These are phyloP conservation scores for Rhizomys pruinosus DNA, from an alignment of 2,113 vertebrate genomes.

Conservation along the genomic window DNA sequence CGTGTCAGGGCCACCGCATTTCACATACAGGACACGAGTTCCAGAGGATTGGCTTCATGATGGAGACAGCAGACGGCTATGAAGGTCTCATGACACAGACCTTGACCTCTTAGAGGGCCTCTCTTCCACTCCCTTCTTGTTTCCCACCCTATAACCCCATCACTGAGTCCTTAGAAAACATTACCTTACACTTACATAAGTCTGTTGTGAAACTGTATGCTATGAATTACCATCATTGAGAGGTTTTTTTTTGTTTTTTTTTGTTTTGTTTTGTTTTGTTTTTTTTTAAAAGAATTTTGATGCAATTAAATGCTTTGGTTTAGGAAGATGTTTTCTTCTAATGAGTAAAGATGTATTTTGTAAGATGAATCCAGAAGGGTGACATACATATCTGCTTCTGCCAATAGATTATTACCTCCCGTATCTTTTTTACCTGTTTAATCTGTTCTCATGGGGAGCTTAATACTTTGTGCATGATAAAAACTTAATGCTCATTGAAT, in stretches of 20 bases:
- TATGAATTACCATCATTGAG: neutral
- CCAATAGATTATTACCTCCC: neutral
- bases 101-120: slow-evolving; percentile 16
- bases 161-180: slow-evolving; percentile 46
- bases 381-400: neutral
- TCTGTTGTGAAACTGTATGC: neutral
- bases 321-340: slow-evolving; percentile 10
- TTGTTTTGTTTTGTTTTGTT: no score
- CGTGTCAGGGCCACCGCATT: slow-evolving; percentile 48
- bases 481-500: neutral
- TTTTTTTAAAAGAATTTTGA: neutral
- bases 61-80: neutral
- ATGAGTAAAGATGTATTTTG: neutral
- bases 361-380: neutral
- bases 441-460: neutral
- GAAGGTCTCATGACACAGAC: slow-evolving; percentile 3
- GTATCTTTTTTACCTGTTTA: neutral
- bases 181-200: neutral
- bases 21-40: slow-evolving; percentile 68
- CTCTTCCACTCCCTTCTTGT: neutral
- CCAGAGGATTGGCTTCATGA: slow-evolving; percentile 40
- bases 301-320: slow-evolving; percentile 4
- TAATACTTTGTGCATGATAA: neutral
- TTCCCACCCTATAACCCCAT: neutral
- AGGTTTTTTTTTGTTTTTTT: neutral